A percentile compares a stretch with the other conserved stretches of the same genome.
Evolutionary conservation across 2,888 invertebrate genomes (phyloP).

Genomic region (Maniola hyperantus): DNA sequence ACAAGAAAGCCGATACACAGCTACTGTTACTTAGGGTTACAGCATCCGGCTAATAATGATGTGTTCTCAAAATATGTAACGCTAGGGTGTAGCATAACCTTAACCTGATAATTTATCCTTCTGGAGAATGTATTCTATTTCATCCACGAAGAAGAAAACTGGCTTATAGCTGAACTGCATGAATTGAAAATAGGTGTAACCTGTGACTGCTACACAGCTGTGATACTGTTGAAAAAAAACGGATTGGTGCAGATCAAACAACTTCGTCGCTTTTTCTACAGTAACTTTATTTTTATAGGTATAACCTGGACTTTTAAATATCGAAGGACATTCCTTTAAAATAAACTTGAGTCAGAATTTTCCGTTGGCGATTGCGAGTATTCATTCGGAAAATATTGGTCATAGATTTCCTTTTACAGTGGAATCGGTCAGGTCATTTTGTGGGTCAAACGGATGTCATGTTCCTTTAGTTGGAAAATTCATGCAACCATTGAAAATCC

Average conservation of each 20-base stretch:
- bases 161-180: no score
- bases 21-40: constrained; percentile 50
- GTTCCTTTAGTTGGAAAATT: constrained; percentile 27
- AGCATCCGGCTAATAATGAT: constrained; percentile 67
- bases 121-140: not conserved
- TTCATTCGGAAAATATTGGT: constrained; percentile 38
- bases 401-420: constrained; percentile 35
- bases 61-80: constrained; percentile 35
- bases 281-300: constrained; percentile 3
- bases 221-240: not conserved
- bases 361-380: constrained; percentile 38
- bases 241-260: not conserved
- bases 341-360: constrained; percentile 30
- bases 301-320: not conserved
- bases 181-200: no score
- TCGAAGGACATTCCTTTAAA: not conserved
- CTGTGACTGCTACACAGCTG: no score
- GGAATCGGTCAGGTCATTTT: constrained; percentile 33
- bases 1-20: constrained; percentile 49
- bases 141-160: not conserved
- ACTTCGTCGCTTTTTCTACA: not conserved
- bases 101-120: constrained; percentile 1
- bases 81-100: constrained; percentile 1
- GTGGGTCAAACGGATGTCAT: constrained; percentile 28
- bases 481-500: not conserved